Conservation (phyloP, 30 jellyfish, hydroid and myxozoan species). For the Haliclystus octoradiatus region DNA sequence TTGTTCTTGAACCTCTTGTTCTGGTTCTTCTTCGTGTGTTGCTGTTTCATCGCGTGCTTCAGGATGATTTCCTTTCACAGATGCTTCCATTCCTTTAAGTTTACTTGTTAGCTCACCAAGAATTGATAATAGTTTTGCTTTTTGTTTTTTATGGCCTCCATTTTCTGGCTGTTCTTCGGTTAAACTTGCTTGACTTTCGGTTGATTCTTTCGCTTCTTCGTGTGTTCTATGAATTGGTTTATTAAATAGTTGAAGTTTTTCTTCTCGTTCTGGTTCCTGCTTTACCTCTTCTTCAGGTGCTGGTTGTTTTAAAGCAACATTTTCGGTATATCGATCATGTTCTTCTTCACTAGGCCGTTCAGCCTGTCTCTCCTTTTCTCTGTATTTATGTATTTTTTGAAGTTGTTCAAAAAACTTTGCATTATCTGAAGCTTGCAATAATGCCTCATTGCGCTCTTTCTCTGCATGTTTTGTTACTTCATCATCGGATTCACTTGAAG, state of each 20-base stretch:
- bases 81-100: slow-evolving; percentile 88
- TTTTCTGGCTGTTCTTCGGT: neutral
- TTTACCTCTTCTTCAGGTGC: slow-evolving; percentile 22
- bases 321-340: too few species aligned
- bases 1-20: slow-evolving; percentile 3
- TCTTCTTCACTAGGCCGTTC: neutral
- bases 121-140: slow-evolving; percentile 50
- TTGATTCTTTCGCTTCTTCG: neutral
- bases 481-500: slow-evolving; percentile 8
- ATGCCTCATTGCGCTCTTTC: neutral
- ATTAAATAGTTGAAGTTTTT: slow-evolving; percentile 2
- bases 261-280: slow-evolving; percentile 1
- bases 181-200: neutral
- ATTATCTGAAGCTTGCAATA: slow-evolving; percentile 15
- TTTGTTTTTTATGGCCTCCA: slow-evolving; percentile 7
- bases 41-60: neutral
- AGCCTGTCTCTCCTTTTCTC: slow-evolving; percentile 26
- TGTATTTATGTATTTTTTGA: slow-evolving; percentile 50
- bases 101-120: slow-evolving; percentile 77
- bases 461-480: slow-evolving; percentile 3
- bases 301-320: too few species aligned
- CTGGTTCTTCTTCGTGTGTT: slow-evolving; percentile 3
- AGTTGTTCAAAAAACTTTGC: slow-evolving; percentile 48
- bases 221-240: neutral
- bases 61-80: slow-evolving; percentile 17